Conservation (phyloP, 1,140 invertebrate genomes). For the Bombus pascuorum region DNA sequence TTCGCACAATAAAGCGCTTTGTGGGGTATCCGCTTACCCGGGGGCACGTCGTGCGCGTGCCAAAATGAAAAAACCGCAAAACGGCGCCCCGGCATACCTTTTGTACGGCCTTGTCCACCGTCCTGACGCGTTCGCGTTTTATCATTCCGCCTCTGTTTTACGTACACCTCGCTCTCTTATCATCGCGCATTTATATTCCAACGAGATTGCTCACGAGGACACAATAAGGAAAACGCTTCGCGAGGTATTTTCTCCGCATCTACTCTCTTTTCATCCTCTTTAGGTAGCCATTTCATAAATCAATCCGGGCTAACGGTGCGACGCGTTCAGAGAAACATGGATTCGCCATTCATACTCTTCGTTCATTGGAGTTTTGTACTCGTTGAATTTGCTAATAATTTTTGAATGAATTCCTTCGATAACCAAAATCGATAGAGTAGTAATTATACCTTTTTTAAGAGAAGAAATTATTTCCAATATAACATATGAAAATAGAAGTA, state of each 20-base stretch:
- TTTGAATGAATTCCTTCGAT: not conserved
- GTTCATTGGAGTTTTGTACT: not conserved
- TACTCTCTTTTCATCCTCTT: not conserved
- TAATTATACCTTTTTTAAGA: not conserved
- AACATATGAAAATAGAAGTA: not conserved
- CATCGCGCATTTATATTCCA: not conserved
- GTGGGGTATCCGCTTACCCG: slow-evolving; percentile 80
- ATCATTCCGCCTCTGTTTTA: not conserved
- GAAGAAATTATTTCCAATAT: not conserved
- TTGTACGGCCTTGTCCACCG: slow-evolving; percentile 58
- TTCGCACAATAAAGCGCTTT: slow-evolving; percentile 82
- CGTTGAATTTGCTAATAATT: no score
- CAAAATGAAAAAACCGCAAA: slow-evolving; percentile 82
- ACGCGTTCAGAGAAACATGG: not conserved
- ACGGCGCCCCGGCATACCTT: slow-evolving; percentile 61
- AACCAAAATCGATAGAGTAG: not conserved
- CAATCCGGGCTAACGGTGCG: no score
- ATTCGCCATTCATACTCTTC: not conserved
- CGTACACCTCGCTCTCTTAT: slow-evolving; percentile 6
- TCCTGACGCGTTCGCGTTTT: not conserved
- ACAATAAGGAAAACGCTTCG: no score
- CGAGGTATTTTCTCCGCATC: not conserved
- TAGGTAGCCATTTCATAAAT: no score
- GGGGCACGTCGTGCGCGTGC: slow-evolving; percentile 77
- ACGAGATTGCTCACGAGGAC: slow-evolving; percentile 2